Percentiles rank a stretch among this genome's conserved stretches.
These are phyloP conservation scores for Scotopteryx bipunctaria DNA, from an alignment of 2,888 invertebrate species.

Conservation along the genomic window DNA sequence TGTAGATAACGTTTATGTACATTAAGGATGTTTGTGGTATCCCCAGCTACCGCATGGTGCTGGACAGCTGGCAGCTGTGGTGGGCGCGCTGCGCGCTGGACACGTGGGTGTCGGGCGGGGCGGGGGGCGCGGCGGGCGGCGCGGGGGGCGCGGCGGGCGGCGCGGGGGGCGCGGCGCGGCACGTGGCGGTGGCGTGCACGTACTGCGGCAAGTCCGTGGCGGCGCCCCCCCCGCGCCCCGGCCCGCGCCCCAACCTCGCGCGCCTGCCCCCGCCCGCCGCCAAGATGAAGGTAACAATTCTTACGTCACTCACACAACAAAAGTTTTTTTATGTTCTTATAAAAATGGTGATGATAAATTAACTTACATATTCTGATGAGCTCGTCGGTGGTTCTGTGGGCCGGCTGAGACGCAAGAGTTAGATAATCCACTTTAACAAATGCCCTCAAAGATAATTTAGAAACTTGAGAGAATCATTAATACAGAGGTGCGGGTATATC, in stretches of 20 bases:
- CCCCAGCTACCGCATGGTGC: constrained; percentile 89
- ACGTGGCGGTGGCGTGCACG: constrained; percentile 90
- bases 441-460: too few relatives aligned
- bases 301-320: too few relatives aligned
- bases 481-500: too few relatives aligned
- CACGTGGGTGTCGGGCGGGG: constrained; percentile 86
- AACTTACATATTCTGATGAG: too few relatives aligned
- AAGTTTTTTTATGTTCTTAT: too few relatives aligned
- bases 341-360: too few relatives aligned
- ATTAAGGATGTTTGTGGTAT: neutral
- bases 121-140: constrained; percentile 84
- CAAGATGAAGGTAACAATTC: constrained; percentile 87
- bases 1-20: too few relatives aligned
- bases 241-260: constrained; percentile 78
- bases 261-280: constrained; percentile 86
- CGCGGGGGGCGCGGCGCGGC: constrained; percentile 46
- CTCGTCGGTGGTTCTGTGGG: too few relatives aligned
- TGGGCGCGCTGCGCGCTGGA: constrained; percentile 94
- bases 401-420: too few relatives aligned
- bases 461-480: too few relatives aligned
- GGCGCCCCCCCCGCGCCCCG: constrained; percentile 85
- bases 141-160: constrained; percentile 83
- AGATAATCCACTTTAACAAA: too few relatives aligned
- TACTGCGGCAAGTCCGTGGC: constrained; percentile 97
- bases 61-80: constrained; percentile 97